phyloP scores from a whole-genome alignment of 2,888 invertebrate species.

The Cacoxenus indagator region DNA sequence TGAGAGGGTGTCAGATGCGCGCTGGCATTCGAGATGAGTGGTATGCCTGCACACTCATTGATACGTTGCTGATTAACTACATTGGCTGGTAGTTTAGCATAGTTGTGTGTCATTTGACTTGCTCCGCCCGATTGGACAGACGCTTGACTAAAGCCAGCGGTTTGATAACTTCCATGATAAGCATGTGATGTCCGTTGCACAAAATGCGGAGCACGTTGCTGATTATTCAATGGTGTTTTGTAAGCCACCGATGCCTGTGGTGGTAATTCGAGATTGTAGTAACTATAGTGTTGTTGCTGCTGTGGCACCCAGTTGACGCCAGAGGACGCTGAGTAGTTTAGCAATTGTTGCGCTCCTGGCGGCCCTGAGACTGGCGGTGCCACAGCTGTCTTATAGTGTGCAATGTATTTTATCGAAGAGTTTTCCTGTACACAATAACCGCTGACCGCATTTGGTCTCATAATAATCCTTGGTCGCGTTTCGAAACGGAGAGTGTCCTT shows the following conservation, averaged over 20 bases:
- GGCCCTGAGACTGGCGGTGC: background rate
- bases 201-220: constrained; percentile 20
- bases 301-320: constrained; percentile 40
- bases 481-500: constrained; percentile 14
- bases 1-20: constrained; percentile 68
- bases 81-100: constrained; percentile 46
- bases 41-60: constrained; percentile 84
- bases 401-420: constrained; percentile 24
- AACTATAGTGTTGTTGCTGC: background rate
- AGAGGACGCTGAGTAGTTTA: constrained; percentile 21
- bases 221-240: constrained; percentile 10
- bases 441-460: constrained; percentile 62
- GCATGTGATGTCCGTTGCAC: constrained; percentile 24
- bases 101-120: constrained; percentile 41
- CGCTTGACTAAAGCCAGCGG: constrained; percentile 30
- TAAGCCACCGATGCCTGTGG: background rate
- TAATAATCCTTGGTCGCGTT: constrained; percentile 54
- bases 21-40: constrained; percentile 84
- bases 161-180: constrained; percentile 35
- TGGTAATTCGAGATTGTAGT: background rate
- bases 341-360: constrained; percentile 22
- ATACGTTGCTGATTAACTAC: constrained; percentile 64
- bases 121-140: constrained; percentile 31
- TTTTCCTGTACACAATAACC: constrained; percentile 58
- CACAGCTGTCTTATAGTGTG: background rate